These are phyloP conservation scores for Sesia apiformis DNA, from an alignment of 2,888 invertebrate species.

Conservation along the genomic window DNA sequence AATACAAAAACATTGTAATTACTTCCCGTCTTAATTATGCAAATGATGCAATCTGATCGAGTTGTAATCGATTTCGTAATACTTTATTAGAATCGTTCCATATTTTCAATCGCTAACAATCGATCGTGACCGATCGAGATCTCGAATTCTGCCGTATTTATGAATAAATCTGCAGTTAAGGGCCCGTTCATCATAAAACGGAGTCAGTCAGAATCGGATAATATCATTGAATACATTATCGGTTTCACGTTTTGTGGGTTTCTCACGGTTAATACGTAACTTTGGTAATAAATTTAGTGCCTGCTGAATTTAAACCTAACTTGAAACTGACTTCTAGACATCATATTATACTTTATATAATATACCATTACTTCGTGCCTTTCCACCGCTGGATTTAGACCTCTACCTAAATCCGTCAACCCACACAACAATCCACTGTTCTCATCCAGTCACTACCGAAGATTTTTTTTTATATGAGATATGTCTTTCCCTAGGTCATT, in stretches of 20 bases:
- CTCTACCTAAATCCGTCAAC: no score
- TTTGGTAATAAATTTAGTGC: no score
- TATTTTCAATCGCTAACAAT: neutral
- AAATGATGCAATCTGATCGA: neutral
- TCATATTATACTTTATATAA: no score
- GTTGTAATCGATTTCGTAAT: neutral
- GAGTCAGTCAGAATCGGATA: neutral
- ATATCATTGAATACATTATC: neutral
- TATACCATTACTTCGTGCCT: no score
- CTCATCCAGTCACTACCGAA: no score
- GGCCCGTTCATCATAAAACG: slow-evolving; percentile 1
- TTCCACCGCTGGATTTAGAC: no score
- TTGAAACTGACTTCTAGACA: no score
- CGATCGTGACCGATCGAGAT: neutral
- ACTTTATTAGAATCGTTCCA: neutral
- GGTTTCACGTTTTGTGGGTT: neutral
- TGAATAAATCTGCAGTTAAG: slow-evolving; percentile 1
- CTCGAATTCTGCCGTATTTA: neutral
- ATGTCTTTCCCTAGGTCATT: no score
- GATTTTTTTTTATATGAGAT: no score
- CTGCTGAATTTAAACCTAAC: no score
- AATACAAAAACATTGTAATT: no score
- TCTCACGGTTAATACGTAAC: slow-evolving; percentile 12
- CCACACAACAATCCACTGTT: no score
- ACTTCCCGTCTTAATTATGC: neutral